Conservation (phyloP, 2,797 vertebrate genomes). For the Pachyuromys duprasi region DNA sequence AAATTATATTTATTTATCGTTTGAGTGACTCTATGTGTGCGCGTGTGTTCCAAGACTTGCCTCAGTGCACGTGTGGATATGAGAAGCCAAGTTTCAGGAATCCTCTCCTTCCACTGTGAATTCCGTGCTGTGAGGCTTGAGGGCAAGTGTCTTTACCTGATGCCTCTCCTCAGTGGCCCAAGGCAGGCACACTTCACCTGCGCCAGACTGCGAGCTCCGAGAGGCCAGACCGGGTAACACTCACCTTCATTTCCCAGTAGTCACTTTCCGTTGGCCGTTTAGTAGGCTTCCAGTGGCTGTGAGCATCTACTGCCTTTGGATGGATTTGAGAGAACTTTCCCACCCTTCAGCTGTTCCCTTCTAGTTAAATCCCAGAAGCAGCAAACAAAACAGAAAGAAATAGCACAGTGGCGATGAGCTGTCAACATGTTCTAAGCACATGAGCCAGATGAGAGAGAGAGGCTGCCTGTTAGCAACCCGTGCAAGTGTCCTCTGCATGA, state of each 20-base stretch:
- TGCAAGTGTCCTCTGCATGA: background rate
- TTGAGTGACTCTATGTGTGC: background rate
- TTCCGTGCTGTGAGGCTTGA: background rate
- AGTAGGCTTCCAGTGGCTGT: background rate
- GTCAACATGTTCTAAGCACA: background rate
- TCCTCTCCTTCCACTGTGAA: background rate
- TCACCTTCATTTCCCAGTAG: background rate
- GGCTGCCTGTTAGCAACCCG: conserved; percentile 18
- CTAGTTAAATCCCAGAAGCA: background rate
- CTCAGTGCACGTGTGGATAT: background rate
- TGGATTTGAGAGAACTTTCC: background rate
- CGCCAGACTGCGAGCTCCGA: background rate
- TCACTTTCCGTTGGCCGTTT: background rate
- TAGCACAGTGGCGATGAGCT: background rate
- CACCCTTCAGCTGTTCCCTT: background rate
- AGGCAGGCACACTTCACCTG: fast-evolving
- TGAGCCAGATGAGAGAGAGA: background rate
- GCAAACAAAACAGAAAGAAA: background rate
- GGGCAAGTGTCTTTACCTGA: background rate
- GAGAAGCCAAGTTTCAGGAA: background rate
- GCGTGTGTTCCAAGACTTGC: background rate
- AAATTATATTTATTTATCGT: background rate
- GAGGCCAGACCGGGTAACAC: background rate
- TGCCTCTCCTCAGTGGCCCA: background rate
- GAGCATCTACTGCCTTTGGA: background rate